These are phyloP conservation scores for Hemitrygon akajei DNA, from an alignment of 2,797 vertebrate species.

Conservation along the genomic window DNA sequence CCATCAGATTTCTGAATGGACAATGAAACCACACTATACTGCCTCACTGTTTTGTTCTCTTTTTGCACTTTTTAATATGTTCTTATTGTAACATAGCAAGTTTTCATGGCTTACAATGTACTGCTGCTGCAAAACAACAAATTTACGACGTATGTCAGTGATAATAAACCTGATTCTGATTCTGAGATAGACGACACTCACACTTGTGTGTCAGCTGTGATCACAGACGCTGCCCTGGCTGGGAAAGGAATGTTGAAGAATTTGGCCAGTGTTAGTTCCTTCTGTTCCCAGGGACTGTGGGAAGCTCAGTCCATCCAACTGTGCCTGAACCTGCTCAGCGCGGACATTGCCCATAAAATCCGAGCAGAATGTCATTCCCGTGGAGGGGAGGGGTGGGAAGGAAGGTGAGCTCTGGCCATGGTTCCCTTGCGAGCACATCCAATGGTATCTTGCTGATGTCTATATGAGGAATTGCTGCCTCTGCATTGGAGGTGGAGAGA, in stretches of 20 bases:
- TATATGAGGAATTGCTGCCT: slow-evolving; percentile 29
- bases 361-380: neutral
- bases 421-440: neutral
- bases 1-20: too few relatives aligned
- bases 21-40: too few relatives aligned
- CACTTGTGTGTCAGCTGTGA: neutral
- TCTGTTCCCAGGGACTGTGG: neutral
- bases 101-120: too few relatives aligned
- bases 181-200: too few relatives aligned
- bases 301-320: neutral
- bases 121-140: too few relatives aligned
- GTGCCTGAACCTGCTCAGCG: neutral
- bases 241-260: neutral
- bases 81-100: too few relatives aligned
- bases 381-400: neutral
- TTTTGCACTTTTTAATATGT: too few relatives aligned
- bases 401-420: too few relatives aligned
- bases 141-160: too few relatives aligned
- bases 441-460: neutral
- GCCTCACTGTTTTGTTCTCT: too few relatives aligned
- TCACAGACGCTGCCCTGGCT: neutral
- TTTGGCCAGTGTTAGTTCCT: neutral
- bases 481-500: neutral
- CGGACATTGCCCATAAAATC: too few relatives aligned
- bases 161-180: too few relatives aligned